Evolutionary conservation across 2,797 vertebrate species (phyloP), one percentile per base, ranked within the genome.

Genomic region (Dendrocincla fuliginosa): DNA sequence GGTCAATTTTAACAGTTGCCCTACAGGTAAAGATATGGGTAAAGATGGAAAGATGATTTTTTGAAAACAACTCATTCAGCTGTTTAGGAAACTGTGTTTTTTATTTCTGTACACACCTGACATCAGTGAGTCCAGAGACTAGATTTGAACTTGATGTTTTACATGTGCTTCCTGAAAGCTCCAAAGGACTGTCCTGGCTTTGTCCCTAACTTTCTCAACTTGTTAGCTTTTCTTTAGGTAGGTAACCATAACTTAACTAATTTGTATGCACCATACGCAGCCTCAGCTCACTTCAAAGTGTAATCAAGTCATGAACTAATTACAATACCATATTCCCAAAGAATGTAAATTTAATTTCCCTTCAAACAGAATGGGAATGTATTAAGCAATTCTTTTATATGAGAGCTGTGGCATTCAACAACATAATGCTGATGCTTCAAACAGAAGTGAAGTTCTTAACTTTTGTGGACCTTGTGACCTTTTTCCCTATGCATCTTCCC

Each of bases 251-350:
- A 89, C 77, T 94, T 94, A 69, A 92, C 92, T 97, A 49, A 95
- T 97, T 96, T 93, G 74, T 96, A 96, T 97, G 93, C 96, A 7
- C 59, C 20, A 10, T 82, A 70, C 78, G 73, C 70, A 78, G 49
- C 90, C 96, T 94, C 82, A 16, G 85, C 95, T 96, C 85, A 93
- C 95, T 97, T 98, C 93, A 96, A 97, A 97, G 91, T 93, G 93
- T 97, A 97, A 97, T 97, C 97, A 98, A 97, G 93, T 98, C 94
- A 96, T 95, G 91, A 97, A 97, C 92, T 97, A 98, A 98, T 96
- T 89, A 96, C 96, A 96, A 95, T 94, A 90, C 97, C 95, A 87
- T 96, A 95, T 97, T 97, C 93, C 96, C 87, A 97, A 96, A 94
- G 97, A 97, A 97, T 97, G 95, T 97, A 97, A 97, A 97, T 97